Evolutionary conservation across 1,140 invertebrate genomes (phyloP), one percentile per base, ranked within the genome.

Genomic region (Aphelenchoides besseyi): DNA sequence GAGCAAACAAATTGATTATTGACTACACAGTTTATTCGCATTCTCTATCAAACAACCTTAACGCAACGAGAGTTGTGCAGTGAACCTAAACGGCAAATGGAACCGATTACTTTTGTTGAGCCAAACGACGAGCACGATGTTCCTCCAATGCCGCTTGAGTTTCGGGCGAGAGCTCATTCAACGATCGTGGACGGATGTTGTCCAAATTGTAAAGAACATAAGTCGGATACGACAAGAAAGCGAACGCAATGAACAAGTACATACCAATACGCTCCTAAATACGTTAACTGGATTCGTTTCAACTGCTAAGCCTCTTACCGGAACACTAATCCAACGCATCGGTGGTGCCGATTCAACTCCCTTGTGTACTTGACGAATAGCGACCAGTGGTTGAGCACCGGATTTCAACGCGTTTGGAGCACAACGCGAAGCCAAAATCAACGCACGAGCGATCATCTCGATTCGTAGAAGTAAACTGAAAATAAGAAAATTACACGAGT

Each of bases 121-220:
- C 63, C 63, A 66, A 66, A 66, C 66, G 53, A 0, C 57, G 57
- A n/a, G 57, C 66, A 18, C 66, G 53, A 63, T 63, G 66, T n/a
- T 64, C 66, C 28, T 68, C 66, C 12, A 68, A 29, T 8, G 53
- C 66, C 8, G 53, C 68, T 29, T 70, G 68, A 29, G 35, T 71
- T 71, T 70, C 68, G n/a, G 68, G 68, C 68, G 68, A 70, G 8
- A 70, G 67, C 2, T 72, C 68, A 68, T 70, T 37, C 8, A 35
- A 18, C 0, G 68, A 68, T 12, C 67, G 66, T 29, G 71, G 71
- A 36, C 71, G 71, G 18, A 71, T 9, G 35, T 57, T 73, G 41
- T 72, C 71, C 67, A 72, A 54, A 29, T 61, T 73, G 72, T 26
- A 75, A n/a, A 72, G 23, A 23, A 72, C 69, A 54, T 72, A 72